Percentiles rank a stretch among this genome's conserved stretches.
These are phyloP conservation scores for Pseudoatta argentina DNA, from an alignment of 1,140 invertebrate species.

Conservation along the genomic window DNA sequence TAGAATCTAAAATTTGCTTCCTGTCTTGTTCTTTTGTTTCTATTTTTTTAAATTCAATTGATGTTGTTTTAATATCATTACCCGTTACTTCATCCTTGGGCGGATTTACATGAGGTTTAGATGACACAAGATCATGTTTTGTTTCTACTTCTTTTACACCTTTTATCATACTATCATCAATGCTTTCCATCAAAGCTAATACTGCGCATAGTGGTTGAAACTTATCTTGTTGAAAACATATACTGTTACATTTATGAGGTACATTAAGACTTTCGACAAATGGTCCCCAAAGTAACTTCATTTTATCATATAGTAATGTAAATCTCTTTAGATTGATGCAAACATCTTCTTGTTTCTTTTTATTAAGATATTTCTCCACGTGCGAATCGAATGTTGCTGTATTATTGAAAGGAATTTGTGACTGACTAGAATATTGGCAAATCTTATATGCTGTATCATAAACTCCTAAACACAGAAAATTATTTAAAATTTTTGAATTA, in stretches of 20 bases:
- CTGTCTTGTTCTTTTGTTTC: neutral
- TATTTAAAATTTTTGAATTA: neutral
- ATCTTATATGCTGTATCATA: slow-evolving; percentile 66
- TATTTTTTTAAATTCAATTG: neutral
- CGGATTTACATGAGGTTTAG: neutral
- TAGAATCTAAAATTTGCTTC: neutral
- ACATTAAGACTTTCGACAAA: neutral
- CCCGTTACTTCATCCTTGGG: neutral
- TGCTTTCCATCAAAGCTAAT: slow-evolving; percentile 60
- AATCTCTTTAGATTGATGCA: slow-evolving; percentile 41
- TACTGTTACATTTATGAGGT: neutral
- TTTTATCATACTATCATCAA: slow-evolving; percentile 5
- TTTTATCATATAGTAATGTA: slow-evolving; percentile 22
- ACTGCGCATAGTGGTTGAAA: slow-evolving; percentile 66
- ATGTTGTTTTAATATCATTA: neutral
- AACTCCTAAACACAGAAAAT: slow-evolving; percentile 65
- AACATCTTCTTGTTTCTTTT: neutral
- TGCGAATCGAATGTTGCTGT: neutral
- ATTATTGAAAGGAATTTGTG: neutral
- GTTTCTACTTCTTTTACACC: neutral
- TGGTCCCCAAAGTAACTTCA: neutral
- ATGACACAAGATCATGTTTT: neutral
- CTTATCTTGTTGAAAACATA: slow-evolving; percentile 8
- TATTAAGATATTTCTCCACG: slow-evolving; percentile 13
- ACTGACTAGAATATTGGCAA: slow-evolving; percentile 42